Evolutionary conservation across 2,797 vertebrate genomes (phyloP).

Genomic region (Oreortyx pictus): DNA sequence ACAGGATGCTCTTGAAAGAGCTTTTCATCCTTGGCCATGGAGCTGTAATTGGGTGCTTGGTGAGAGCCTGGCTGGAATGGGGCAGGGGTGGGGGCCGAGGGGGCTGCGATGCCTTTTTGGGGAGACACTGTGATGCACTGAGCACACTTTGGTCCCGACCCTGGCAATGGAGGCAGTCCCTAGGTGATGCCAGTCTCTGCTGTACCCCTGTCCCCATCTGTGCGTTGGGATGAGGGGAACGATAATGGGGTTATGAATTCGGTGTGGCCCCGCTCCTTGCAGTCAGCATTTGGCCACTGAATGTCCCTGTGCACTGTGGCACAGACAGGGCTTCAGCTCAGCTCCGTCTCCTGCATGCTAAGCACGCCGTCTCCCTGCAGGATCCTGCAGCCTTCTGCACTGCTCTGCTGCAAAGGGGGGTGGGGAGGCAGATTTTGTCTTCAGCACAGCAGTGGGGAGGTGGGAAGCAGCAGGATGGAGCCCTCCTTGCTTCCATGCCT

Average conservation of each 20-base stretch:
- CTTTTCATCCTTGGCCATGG: neutral
- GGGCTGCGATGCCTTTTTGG: rapidly evolving
- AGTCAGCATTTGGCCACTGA: neutral
- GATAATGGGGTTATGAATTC: rapidly evolving
- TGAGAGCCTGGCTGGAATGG: neutral
- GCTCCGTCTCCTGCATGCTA: conserved; percentile 56
- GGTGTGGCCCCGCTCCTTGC: neutral
- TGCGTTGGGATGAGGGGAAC: neutral
- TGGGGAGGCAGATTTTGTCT: conserved; percentile 22
- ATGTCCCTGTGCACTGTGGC: neutral
- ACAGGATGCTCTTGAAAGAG: neutral
- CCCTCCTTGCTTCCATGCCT: neutral
- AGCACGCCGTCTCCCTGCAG: conserved; percentile 50
- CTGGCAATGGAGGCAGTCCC: neutral
- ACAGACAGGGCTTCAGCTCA: conserved; percentile 4
- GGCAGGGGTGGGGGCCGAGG: neutral
- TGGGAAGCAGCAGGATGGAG: neutral
- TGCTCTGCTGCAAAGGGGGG: conserved; percentile 65
- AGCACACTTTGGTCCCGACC: neutral
- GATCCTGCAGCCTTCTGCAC: conserved; percentile 58
- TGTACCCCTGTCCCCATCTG: neutral
- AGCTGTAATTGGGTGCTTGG: neutral
- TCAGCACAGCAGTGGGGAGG: neutral
- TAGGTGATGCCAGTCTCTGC: too few relatives aligned
- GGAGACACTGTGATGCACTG: rapidly evolving